A percentile compares a stretch with the other conserved stretches of the same genome.
Evolutionary conservation across 2,888 invertebrate species (phyloP).

Genomic region (Luperina nickerlii): DNA sequence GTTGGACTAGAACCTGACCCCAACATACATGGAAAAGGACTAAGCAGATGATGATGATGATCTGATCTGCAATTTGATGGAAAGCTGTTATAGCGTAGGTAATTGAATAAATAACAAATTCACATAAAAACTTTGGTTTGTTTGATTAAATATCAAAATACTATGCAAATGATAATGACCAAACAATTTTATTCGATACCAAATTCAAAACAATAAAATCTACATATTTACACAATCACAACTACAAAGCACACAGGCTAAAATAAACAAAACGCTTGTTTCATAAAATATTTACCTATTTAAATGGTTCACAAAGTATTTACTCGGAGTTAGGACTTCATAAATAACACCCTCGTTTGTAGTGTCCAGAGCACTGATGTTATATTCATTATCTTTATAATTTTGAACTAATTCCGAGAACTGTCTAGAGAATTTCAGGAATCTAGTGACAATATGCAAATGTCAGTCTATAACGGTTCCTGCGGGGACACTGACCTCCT

Average conservation of each 20-base stretch:
- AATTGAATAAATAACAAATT: not conserved
- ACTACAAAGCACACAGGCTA: constrained; percentile 1
- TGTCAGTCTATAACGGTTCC: no score
- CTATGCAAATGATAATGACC: constrained; percentile 2
- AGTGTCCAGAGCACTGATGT: constrained; percentile 64
- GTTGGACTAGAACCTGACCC: no score
- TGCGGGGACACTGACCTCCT: not conserved
- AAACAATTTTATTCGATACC: constrained; percentile 7
- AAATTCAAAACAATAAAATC: constrained; percentile 17
- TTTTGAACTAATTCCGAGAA: constrained; percentile 34
- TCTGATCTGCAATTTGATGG: no score
- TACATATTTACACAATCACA: constrained; percentile 22
- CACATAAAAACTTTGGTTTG: no score
- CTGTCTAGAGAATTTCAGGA: constrained; percentile 1
- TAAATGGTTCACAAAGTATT: constrained; percentile 72
- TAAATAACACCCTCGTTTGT: constrained; percentile 76
- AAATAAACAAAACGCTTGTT: constrained; percentile 42
- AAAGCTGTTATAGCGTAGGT: not conserved
- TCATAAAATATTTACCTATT: constrained; percentile 59
- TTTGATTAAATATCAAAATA: not conserved
- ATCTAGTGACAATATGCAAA: constrained; percentile 13
- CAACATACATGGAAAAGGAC: no score
- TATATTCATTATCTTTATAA: constrained; percentile 68
- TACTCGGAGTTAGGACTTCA: constrained; percentile 70
- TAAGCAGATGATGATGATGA: no score